phyloP scores from a whole-genome alignment of 35 echinoderm and acorn worm species.

The Eucidaris tribuloides region DNA sequence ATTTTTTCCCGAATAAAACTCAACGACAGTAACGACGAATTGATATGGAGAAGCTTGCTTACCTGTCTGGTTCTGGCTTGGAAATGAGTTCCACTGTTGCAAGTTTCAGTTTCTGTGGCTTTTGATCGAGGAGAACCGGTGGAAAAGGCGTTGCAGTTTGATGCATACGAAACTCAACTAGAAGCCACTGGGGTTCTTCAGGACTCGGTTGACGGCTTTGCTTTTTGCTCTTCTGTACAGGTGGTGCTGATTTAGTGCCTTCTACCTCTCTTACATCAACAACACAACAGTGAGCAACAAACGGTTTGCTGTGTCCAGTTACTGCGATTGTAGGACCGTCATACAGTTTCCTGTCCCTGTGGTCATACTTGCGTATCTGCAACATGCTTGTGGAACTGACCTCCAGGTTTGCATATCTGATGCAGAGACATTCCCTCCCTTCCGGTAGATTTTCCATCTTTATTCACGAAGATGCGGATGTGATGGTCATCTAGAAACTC shows the following conservation, averaged over 20 bases:
- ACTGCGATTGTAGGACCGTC: background rate
- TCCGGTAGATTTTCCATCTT: background rate
- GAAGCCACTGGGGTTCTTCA: background rate
- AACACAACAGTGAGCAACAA: background rate
- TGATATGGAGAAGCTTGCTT: no score
- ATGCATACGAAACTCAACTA: background rate
- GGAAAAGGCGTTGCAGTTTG: background rate
- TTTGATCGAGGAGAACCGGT: background rate
- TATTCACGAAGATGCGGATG: background rate
- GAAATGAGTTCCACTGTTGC: constrained; percentile 8
- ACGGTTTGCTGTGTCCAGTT: background rate
- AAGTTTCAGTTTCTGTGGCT: constrained; percentile 18
- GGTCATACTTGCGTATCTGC: background rate
- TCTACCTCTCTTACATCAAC: background rate
- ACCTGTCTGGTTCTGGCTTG: constrained; percentile 2
- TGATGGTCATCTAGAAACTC: background rate
- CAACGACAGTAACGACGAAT: no score
- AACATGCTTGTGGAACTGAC: background rate
- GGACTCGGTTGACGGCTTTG: background rate
- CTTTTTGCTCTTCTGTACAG: background rate
- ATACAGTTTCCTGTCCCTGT: background rate
- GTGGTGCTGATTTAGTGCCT: background rate
- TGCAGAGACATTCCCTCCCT: constrained; percentile 33
- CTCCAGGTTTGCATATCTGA: constrained; percentile 22
- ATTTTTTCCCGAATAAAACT: no score